Base-by-base conservation (phyloP, 2,888 invertebrate genomes). In the Graphium colonna region DNA sequence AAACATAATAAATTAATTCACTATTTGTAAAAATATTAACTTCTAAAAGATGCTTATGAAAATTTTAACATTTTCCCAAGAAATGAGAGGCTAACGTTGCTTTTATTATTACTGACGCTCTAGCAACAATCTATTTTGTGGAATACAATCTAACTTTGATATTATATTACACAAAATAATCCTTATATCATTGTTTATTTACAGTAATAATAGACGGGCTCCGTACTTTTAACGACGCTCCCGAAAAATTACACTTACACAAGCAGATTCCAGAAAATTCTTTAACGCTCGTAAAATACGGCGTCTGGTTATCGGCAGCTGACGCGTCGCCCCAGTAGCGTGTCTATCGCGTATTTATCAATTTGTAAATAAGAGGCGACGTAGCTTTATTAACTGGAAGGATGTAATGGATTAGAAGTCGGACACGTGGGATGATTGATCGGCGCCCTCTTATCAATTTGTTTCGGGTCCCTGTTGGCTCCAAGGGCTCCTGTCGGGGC, bases 341-440 rank as follows among this genome's bases (percentile, higher is more conserved):
- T 64, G 68, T 60, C 58, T 66, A 67, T 67, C 69, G 59, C 53
- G 59, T 64, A 68, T 64, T 74, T 82, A 82, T 82, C 83, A 76
- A 70, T 78, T 77, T 75, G 80, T 82, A 81, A 82, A 82, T 82
- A 80, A 71, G 67, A 60, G 66, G 61, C 65, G 74, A 77, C 76
- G 70, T 70, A 65, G 67, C 71, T 80, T 82, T 80, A 81, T 82
- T 80, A 81, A 77, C 71, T 71, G 73, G 69, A 68, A 73, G 75
- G 73, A 71, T 75, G 77, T 79, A 79, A 82, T 79, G 76, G 79
- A 82, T 81, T 75, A 77, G 69, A 64, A 60, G 59, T 64, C 57
- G 60, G 67, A 64, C 75, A 71, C 72, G 69, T 72, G 74, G 70
- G 58, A 62, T 81, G 76, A 78, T 75, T 59, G 82, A 83, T 82